phyloP scores from a whole-genome alignment of 2,888 invertebrate species.

The Odontocerum albicorne region DNA sequence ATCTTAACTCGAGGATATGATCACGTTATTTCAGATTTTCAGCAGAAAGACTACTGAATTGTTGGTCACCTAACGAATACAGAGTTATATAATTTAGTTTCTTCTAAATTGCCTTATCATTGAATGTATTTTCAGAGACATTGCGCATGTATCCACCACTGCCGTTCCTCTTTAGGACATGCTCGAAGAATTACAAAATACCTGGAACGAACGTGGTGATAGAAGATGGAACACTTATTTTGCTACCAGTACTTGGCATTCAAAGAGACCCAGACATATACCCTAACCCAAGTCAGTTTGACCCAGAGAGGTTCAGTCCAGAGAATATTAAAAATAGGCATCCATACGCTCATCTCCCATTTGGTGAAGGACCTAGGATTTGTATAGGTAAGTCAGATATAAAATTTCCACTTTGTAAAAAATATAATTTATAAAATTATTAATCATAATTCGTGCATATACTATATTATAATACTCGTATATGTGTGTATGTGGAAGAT shows the following conservation, averaged over 20 bases:
- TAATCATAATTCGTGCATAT: too few relatives aligned
- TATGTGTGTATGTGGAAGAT: too few relatives aligned
- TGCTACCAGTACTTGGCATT: constrained; percentile 41
- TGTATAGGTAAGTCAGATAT: constrained; percentile 9
- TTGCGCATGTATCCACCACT: constrained; percentile 44
- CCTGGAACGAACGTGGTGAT: constrained; percentile 38
- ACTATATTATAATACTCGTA: too few relatives aligned
- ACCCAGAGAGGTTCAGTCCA: constrained; percentile 33
- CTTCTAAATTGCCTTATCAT: too few relatives aligned
- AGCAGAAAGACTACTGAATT: too few relatives aligned
- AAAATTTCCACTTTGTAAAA: too few relatives aligned
- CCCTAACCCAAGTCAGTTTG: constrained; percentile 34
- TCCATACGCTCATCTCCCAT: constrained; percentile 39
- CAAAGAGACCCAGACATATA: constrained; percentile 42
- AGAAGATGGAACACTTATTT: constrained; percentile 40
- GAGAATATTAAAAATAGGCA: constrained; percentile 35
- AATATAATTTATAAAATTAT: too few relatives aligned
- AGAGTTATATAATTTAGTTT: too few relatives aligned
- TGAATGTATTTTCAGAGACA: constrained; percentile 42
- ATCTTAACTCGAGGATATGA: too few relatives aligned
- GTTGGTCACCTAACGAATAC: too few relatives aligned
- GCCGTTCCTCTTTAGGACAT: constrained; percentile 37
- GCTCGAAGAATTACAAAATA: constrained; percentile 38
- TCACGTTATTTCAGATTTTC: too few relatives aligned
- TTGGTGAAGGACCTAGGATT: constrained; percentile 37